Percentiles rank a stretch among this genome's conserved stretches.
phyloP scores from a whole-genome alignment of 1,140 invertebrate genomes.

The Anoplophora glabripennis region DNA sequence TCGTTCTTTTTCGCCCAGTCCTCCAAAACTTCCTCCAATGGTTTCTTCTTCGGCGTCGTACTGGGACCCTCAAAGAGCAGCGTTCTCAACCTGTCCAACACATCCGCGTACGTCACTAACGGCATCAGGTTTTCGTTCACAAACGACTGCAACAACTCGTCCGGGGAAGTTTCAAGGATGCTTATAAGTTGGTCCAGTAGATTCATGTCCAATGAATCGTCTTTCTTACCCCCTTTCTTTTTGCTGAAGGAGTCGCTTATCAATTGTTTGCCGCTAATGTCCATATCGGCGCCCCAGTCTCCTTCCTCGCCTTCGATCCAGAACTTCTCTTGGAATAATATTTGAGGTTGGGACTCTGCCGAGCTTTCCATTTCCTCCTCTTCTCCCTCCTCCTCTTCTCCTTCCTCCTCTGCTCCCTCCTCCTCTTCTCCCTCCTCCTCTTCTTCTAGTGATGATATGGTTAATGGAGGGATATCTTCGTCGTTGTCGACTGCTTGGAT shows the following conservation, averaged over 20 bases:
- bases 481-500: constrained; percentile 27
- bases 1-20: constrained; percentile 33
- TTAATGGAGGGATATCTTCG: constrained; percentile 24
- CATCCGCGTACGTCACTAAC: constrained; percentile 23
- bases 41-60: constrained; percentile 7
- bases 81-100: constrained; percentile 27
- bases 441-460: constrained; percentile 24
- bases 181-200: constrained; percentile 9
- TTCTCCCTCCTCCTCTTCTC: not conserved
- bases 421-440: constrained; percentile 18
- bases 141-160: constrained; percentile 19
- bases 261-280: no score
- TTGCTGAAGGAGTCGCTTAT: not conserved
- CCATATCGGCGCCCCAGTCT: no score
- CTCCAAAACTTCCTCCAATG: constrained; percentile 32
- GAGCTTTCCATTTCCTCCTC: not conserved
- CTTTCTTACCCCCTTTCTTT: not conserved
- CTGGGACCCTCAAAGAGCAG: constrained; percentile 10
- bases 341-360: no score
- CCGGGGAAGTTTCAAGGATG: constrained; percentile 20
- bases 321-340: no score
- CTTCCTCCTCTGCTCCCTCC: constrained; percentile 5
- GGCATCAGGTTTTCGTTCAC: constrained; percentile 25
- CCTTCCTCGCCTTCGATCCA: no score
- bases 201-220: constrained; percentile 18